phyloP scores from a whole-genome alignment of 2,797 vertebrate genomes.

The Hypotaenidia philippensis region DNA sequence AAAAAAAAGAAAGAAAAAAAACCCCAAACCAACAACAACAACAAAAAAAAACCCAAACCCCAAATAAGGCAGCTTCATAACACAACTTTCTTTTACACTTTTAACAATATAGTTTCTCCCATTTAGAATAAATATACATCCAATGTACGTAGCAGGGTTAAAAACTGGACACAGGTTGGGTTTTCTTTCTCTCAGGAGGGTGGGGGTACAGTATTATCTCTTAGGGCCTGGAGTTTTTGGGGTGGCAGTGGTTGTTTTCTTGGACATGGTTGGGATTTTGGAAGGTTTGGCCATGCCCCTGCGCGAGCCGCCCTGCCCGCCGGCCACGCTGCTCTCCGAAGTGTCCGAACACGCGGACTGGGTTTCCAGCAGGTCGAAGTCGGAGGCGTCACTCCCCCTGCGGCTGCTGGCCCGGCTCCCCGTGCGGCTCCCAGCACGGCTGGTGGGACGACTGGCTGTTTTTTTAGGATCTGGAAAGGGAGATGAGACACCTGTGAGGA shows the following conservation, averaged over 20 bases:
- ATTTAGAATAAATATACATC: conserved; percentile 87
- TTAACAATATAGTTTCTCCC: conserved; percentile 87
- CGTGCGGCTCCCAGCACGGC: conserved; percentile 91
- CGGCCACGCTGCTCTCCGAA: conserved; percentile 90
- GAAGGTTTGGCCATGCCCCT: conserved; percentile 87
- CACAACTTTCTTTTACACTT: conserved; percentile 87
- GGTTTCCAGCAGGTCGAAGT: conserved; percentile 93
- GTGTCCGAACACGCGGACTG: conserved; percentile 95
- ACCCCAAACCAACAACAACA: no score
- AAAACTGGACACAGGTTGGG: conserved; percentile 63
- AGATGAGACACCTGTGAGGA: rapidly evolving
- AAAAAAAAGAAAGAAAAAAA: conserved; percentile 50
- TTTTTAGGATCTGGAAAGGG: conserved; percentile 88
- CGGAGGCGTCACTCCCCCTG: conserved; percentile 94
- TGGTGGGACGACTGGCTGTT: conserved; percentile 87
- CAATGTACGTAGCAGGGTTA: conserved; percentile 80
- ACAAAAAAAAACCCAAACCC: not conserved
- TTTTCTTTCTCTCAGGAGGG: not conserved
- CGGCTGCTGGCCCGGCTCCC: conserved; percentile 94
- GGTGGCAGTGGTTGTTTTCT: conserved; percentile 86
- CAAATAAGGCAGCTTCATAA: conserved; percentile 88
- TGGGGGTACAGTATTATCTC: conserved; percentile 84
- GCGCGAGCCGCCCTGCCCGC: conserved; percentile 83
- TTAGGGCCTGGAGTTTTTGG: conserved; percentile 89
- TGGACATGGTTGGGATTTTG: conserved; percentile 97